Percentiles rank a stretch among this genome's conserved stretches.
Conservation (phyloP, 2,888 invertebrate genomes). For the Drosophila nr. fundita region DNA sequence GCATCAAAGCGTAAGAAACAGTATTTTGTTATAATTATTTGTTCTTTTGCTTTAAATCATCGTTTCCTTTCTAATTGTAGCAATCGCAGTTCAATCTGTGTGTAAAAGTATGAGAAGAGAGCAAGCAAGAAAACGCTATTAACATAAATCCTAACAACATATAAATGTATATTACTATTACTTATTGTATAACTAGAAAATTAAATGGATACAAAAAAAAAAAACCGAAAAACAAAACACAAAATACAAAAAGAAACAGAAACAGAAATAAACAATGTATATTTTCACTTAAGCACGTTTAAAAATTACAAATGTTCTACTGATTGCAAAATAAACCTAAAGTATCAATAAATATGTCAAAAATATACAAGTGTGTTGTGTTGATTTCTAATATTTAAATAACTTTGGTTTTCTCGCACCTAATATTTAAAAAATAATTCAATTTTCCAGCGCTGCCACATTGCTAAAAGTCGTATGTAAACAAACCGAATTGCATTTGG, state of each 20-base stretch:
- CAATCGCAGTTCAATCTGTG: constrained; percentile 35
- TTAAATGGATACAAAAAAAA: constrained; percentile 57
- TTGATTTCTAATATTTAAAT: background rate
- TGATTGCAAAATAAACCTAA: constrained; percentile 71
- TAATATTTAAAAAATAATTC: background rate
- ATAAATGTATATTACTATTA: constrained; percentile 72
- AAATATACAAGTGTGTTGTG: background rate
- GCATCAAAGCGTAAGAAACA: constrained; percentile 67
- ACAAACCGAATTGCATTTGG: background rate
- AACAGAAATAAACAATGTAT: constrained; percentile 64
- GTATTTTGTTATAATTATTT: constrained; percentile 74
- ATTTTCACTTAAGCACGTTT: constrained; percentile 81
- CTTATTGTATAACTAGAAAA: constrained; percentile 76
- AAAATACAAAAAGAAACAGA: constrained; percentile 7
- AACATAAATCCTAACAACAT: constrained; percentile 68
- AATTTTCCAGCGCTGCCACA: background rate
- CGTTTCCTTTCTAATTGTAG: constrained; percentile 63
- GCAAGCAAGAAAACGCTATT: constrained; percentile 66
- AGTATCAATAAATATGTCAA: constrained; percentile 67
- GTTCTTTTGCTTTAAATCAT: constrained; percentile 62
- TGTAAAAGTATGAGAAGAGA: constrained; percentile 17
- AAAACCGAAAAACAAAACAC: constrained; percentile 13
- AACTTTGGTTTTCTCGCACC: background rate
- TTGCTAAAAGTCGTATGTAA: background rate
- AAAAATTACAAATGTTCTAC: constrained; percentile 76